Percentiles rank a stretch among this genome's conserved stretches.
phyloP scores from a whole-genome alignment of 2,888 invertebrate species.

The Drosophila nigricruria region DNA sequence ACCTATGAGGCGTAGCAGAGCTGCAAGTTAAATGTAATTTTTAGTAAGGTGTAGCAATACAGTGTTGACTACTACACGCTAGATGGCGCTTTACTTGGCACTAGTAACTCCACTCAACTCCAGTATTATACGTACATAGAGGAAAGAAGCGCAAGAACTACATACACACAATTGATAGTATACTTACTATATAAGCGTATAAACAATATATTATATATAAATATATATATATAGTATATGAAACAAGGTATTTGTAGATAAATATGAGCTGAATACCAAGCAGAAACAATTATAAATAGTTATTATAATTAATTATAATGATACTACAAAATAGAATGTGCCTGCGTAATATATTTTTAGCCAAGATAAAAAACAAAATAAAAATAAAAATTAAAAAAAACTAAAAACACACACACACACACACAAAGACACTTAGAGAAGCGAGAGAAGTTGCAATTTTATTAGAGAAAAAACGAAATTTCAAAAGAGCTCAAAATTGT shows the following conservation, averaged over 20 bases:
- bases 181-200: constrained; percentile 31
- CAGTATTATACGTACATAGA: constrained; percentile 61
- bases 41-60: constrained; percentile 45
- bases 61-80: constrained; percentile 25
- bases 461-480: constrained; percentile 48
- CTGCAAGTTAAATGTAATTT: constrained; percentile 62
- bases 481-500: constrained; percentile 48
- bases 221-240: constrained; percentile 29
- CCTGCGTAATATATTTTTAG: constrained; percentile 85
- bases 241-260: constrained; percentile 76
- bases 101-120: constrained; percentile 49
- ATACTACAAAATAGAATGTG: constrained; percentile 85
- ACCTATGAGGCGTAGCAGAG: constrained; percentile 64
- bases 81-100: constrained; percentile 44
- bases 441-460: constrained; percentile 42
- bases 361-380: constrained; percentile 67
- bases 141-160: constrained; percentile 25
- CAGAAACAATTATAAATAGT: constrained; percentile 66
- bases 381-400: constrained; percentile 44
- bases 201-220: constrained; percentile 21
- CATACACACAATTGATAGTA: constrained; percentile 42
- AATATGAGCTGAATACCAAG: constrained; percentile 73
- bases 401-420: constrained; percentile 16
- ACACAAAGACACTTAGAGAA: constrained; percentile 32
- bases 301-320: constrained; percentile 77